Evolutionary conservation across 2,888 invertebrate genomes (phyloP).

Genomic region (Drosophila mimetica): DNA sequence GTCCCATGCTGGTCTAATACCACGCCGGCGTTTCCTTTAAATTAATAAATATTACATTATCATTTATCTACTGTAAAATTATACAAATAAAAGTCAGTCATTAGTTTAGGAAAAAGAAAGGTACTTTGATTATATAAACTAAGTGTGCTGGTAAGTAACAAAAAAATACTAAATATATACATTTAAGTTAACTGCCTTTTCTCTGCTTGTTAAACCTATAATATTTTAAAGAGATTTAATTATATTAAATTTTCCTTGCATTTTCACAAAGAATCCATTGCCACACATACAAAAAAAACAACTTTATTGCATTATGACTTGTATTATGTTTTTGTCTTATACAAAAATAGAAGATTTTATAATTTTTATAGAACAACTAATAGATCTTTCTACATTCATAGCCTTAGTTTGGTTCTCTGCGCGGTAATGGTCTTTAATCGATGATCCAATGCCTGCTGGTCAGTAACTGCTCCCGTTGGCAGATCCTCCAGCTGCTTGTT

Average conservation of each 20-base stretch:
- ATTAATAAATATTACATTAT: slow-evolving; percentile 4
- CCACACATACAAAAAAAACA: background rate
- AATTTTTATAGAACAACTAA: slow-evolving; percentile 23
- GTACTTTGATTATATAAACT: background rate
- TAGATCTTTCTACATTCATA: slow-evolving; percentile 55
- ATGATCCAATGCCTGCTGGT: slow-evolving; percentile 53
- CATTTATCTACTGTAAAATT: slow-evolving; percentile 36
- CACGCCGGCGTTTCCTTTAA: slow-evolving; percentile 77
- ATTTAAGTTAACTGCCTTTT: too few relatives aligned
- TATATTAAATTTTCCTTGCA: too few relatives aligned
- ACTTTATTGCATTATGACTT: slow-evolving; percentile 15
- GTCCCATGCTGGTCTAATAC: slow-evolving; percentile 87
- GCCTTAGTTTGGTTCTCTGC: slow-evolving; percentile 62
- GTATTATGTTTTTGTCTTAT: slow-evolving; percentile 25
- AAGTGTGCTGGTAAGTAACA: background rate
- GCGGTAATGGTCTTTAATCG: slow-evolving; percentile 64
- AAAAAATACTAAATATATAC: too few relatives aligned
- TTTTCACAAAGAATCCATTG: background rate
- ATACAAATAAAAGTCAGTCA: slow-evolving; percentile 62
- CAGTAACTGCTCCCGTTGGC: background rate
- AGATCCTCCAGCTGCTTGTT: slow-evolving; percentile 45
- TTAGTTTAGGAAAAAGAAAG: slow-evolving; percentile 58
- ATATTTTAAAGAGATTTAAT: too few relatives aligned
- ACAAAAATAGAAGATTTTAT: slow-evolving; percentile 52
- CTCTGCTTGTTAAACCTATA: too few relatives aligned